Evolutionary conservation across 2,797 vertebrate genomes (phyloP), one percentile per base, ranked within the genome.

Genomic region (Odontamblyopus lacepedii): DNA sequence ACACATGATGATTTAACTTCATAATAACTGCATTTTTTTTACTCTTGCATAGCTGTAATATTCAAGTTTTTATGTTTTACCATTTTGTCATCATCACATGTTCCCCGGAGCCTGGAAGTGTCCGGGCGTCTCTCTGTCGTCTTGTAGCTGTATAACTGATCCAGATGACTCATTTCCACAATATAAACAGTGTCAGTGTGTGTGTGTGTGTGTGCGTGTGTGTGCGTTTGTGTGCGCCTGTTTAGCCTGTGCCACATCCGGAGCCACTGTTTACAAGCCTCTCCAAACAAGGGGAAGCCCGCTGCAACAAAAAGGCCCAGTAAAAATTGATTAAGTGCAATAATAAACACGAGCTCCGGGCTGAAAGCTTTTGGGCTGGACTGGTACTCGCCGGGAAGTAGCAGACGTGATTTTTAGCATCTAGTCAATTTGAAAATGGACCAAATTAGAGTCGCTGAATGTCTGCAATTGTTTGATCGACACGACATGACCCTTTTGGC

Each of bases 201-300:
- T 41, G 70, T 62, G n/a, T 11, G 57, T 72, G 41, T 13, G 38
- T 35, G 64, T 38, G 60, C 64, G 72, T 70, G 29, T 69, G 59
- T 29, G 68, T 27, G 66, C 50, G 6, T 67, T 44, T 53, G 27
- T 30, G 79, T 15, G 23, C 38, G 75, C 76, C 73, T 87, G 82
- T 87, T 89, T 90, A 78, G 85, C 84, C 81, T 86, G 85, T 84
- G 88, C 88, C 88, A 86, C 87, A 88, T 88, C 90, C 84, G 83
- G 90, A 82, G 78, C 41, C 79, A 69, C 78, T 90, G 89, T 89
- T 89, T 92, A 90, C 88, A 86, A 77, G 81, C 76, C 73, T 84
- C 78, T 87, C 72, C 77, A 92, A 92, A 92, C 87, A 65, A 91
- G 86, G 90, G 90, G 84, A 91, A 91, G 85, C 90, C 90, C 85